Evolutionary conservation across 2,888 invertebrate species (phyloP).

Genomic region (Diaperis boleti): DNA sequence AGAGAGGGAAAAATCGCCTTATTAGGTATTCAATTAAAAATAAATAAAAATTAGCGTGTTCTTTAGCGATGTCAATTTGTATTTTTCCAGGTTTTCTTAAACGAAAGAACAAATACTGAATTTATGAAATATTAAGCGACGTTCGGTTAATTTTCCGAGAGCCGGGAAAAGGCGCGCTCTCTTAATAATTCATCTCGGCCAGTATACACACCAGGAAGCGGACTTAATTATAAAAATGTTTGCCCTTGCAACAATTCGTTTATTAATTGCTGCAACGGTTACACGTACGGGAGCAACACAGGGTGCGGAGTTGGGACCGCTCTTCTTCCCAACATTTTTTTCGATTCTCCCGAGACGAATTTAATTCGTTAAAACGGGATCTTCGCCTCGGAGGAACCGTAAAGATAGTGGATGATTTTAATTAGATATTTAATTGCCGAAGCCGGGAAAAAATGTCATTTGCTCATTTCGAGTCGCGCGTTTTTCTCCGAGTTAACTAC

Average conservation of each 20-base stretch:
- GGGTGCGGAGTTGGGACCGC: neutral
- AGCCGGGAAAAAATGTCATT: slow-evolving; percentile 58
- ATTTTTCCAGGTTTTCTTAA: slow-evolving; percentile 52
- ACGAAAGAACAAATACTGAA: slow-evolving; percentile 59
- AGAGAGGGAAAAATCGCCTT: slow-evolving; percentile 46
- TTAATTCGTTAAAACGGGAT: slow-evolving; percentile 35
- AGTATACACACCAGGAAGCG: slow-evolving; percentile 41
- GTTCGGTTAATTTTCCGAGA: slow-evolving; percentile 61
- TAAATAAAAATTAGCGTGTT: slow-evolving; percentile 55
- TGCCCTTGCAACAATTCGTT: slow-evolving; percentile 37
- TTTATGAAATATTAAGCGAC: slow-evolving; percentile 61
- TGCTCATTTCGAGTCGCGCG: slow-evolving; percentile 57
- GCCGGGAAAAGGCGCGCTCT: slow-evolving; percentile 49
- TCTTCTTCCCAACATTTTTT: neutral
- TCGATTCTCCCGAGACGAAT: slow-evolving; percentile 23
- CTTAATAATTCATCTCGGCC: slow-evolving; percentile 52
- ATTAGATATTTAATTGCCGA: slow-evolving; percentile 63
- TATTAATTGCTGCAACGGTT: slow-evolving; percentile 29
- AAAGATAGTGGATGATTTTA: slow-evolving; percentile 61
- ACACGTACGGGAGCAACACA: too few species aligned
- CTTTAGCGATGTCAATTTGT: slow-evolving; percentile 54
- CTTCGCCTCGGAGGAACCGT: slow-evolving; percentile 40
- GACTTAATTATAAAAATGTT: slow-evolving; percentile 46
- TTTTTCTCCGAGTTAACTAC: slow-evolving; percentile 60
- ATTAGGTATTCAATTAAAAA: slow-evolving; percentile 51